A percentile compares a stretch with the other conserved stretches of the same genome.
These are phyloP conservation scores for Pampusana beccarii DNA, from an alignment of 2,113 vertebrate species.

Conservation along the genomic window DNA sequence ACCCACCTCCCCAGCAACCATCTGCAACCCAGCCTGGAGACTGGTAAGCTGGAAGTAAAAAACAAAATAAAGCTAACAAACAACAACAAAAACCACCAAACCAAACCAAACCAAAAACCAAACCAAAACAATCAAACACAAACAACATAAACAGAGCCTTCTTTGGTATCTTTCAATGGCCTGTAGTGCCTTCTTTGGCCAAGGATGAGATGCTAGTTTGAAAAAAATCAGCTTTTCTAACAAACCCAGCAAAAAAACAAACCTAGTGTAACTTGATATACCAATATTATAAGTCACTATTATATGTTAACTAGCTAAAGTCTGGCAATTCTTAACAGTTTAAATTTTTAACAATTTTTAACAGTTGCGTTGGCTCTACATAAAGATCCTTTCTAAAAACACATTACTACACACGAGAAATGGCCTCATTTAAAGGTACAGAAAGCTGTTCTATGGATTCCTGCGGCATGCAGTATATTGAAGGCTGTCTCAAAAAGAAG, in stretches of 20 bases:
- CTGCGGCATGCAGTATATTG: not conserved
- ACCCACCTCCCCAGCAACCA: not conserved
- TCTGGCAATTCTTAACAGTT: not conserved
- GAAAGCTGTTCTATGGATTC: not conserved
- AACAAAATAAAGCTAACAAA: not conserved
- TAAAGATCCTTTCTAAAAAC: not conserved
- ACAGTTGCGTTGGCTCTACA: not conserved
- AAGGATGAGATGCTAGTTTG: rapidly evolving
- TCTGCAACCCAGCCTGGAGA: not conserved
- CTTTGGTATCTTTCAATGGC: not conserved
- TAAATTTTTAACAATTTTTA: too few species aligned
- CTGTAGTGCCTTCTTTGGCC: not conserved
- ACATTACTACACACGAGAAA: not conserved
- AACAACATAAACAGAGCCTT: not conserved
- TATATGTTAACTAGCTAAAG: not conserved
- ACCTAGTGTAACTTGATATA: not conserved
- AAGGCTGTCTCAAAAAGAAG: not conserved
- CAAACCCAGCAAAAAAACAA: not conserved
- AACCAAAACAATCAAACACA: too few species aligned
- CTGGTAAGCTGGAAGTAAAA: not conserved
- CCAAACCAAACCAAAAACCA: too few species aligned
- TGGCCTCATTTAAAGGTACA: not conserved
- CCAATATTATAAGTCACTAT: not conserved
- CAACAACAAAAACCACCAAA: too few species aligned
- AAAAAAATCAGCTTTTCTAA: not conserved